Base-by-base conservation (phyloP, 2,888 invertebrate species). In the Chrysotoxum bicinctum region DNA sequence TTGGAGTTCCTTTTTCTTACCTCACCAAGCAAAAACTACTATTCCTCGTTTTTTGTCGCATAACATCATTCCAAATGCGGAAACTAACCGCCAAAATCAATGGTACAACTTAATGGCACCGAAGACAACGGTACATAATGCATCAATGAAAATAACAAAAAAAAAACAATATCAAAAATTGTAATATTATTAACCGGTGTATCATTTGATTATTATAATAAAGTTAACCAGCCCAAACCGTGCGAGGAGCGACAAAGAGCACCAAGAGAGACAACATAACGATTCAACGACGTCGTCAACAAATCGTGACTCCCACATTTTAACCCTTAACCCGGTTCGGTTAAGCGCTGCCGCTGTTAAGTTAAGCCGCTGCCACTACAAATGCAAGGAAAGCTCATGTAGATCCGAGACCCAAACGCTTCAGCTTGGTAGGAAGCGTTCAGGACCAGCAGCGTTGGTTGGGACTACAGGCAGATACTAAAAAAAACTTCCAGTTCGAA, bases 221-320 rank as follows among this genome's bases (percentile, higher is more conserved):
- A 84, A 84, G 75, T 75, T 70, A 89, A 79, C 82, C 85, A 89
- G 88, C 83, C 88, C 70, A 89, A 89, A 88, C 89, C 89, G 88
- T 87, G 88, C 87, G 85, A 82, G 73, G 78, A 87, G 88, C 88
- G 87, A 87, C 89, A 88, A 89, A 90, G 89, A 89, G 88, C 89
- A 89, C 89, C 89, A 88, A 88, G 88, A 89, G 89, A 89, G 88
- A 89, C 85, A 88, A 87, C 58, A 84, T 81, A 75, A 79, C 76
- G 62, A 69, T 35, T 87, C 89, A 88, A 50, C 68, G 83, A 72
- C 72, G 79, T 75, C 74, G 69, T 74, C 75, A 81, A 76, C 85
- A 89, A 90, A 90, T 91, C 91, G 91, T 91, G 91, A 91, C 91
- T 91, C 91, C 91, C 89, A 91, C 91, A 91, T 91, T 90, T 91